phyloP scores from a whole-genome alignment of 2,888 invertebrate species.

The Melanargia galathea region DNA sequence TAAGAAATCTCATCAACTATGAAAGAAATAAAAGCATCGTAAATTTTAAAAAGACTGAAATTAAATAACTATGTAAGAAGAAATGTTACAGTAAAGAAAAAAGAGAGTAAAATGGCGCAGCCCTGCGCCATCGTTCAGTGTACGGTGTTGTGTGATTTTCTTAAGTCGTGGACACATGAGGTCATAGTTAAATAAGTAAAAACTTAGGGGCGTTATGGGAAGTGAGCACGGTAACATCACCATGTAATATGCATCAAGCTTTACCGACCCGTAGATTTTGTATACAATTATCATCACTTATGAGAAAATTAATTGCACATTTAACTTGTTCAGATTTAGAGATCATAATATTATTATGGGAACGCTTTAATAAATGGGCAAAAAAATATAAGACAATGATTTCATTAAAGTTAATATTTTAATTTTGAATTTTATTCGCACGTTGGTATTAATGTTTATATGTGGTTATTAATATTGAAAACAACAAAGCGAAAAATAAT shows the following conservation, averaged over 20 bases:
- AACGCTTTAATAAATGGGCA: slow-evolving; percentile 27
- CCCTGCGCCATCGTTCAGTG: slow-evolving; percentile 65
- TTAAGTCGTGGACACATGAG: slow-evolving; percentile 81
- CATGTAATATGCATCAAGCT: slow-evolving; percentile 64
- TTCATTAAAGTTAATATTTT: slow-evolving; percentile 9
- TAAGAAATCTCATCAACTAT: too few relatives aligned
- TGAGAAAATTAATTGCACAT: slow-evolving; percentile 50
- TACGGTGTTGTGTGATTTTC: slow-evolving; percentile 77
- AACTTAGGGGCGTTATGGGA: slow-evolving; percentile 82
- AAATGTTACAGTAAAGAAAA: neutral
- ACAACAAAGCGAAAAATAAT: neutral
- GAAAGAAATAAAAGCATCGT: too few relatives aligned
- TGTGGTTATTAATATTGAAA: neutral
- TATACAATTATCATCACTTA: slow-evolving; percentile 62
- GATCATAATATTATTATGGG: slow-evolving; percentile 33
- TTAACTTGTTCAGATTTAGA: slow-evolving; percentile 39
- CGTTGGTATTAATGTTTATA: neutral
- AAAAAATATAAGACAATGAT: slow-evolving; percentile 27
- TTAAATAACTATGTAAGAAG: neutral
- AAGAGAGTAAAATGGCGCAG: slow-evolving; percentile 42
- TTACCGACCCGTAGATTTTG: slow-evolving; percentile 69
- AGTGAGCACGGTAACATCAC: slow-evolving; percentile 79
- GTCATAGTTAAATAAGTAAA: slow-evolving; percentile 81
- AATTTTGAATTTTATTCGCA: slow-evolving; percentile 11
- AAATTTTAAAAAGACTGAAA: neutral